Evolutionary conservation across 2,888 invertebrate species (phyloP).

Genomic region (Catocala sponsa): DNA sequence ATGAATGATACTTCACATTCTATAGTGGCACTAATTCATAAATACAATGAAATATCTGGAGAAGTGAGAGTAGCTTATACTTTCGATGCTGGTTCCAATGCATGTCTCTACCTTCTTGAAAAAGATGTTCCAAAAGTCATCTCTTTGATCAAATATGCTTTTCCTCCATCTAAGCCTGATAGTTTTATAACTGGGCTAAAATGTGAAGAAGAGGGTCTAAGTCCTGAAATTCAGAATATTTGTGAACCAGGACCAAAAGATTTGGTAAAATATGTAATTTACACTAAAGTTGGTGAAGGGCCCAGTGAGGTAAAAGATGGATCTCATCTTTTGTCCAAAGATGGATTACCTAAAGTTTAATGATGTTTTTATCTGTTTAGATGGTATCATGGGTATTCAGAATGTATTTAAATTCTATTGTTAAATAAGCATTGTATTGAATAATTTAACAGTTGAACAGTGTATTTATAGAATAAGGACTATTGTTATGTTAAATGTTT

Average conservation of each 20-base stretch:
- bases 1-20: constrained; percentile 96
- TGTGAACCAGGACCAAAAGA: constrained; percentile 80
- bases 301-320: constrained; percentile 87
- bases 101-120: constrained; percentile 95
- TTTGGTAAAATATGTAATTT: constrained; percentile 93
- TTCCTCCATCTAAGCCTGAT: constrained; percentile 88
- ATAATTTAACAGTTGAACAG: too few species aligned
- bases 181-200: constrained; percentile 72
- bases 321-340: constrained; percentile 69
- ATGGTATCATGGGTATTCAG: too few species aligned
- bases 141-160: constrained; percentile 90
- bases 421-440: too few species aligned
- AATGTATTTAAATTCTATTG: too few species aligned
- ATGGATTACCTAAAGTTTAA: constrained; percentile 59
- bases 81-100: constrained; percentile 99
- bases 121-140: constrained; percentile 91
- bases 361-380: background rate
- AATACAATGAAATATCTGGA: constrained; percentile 92
- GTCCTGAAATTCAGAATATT: constrained; percentile 58
- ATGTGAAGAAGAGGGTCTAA: constrained; percentile 41
- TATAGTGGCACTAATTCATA: constrained; percentile 94
- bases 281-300: constrained; percentile 94
- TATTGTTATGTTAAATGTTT: too few species aligned
- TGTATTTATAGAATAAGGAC: too few species aligned
- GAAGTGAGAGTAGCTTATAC: constrained; percentile 95